phyloP scores from a whole-genome alignment of 2,113 vertebrate genomes.

The Setophaga petechia region DNA sequence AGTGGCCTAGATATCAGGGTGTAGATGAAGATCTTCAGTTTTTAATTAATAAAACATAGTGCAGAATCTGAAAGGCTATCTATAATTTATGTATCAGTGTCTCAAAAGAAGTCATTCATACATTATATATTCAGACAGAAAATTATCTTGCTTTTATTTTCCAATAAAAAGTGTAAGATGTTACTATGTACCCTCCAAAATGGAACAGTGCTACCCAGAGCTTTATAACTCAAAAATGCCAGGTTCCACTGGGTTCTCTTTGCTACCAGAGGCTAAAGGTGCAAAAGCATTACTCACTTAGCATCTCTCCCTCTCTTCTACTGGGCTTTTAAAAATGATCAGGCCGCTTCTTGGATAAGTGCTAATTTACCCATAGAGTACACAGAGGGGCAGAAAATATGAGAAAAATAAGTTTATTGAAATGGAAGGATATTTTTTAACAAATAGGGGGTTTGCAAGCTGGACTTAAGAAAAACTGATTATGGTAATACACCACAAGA shows the following conservation, averaged over 20 bases:
- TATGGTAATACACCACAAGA: neutral
- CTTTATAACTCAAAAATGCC: neutral
- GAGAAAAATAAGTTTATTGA: neutral
- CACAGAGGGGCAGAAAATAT: neutral
- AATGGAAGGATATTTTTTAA: neutral
- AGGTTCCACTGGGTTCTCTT: neutral
- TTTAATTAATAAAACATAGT: conserved; percentile 78
- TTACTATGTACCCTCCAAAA: conserved; percentile 2
- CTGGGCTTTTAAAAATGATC: neutral
- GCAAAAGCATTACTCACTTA: neutral
- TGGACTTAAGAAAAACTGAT: neutral
- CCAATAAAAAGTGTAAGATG: conserved; percentile 30
- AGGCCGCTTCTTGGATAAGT: neutral
- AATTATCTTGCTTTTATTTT: conserved; percentile 65
- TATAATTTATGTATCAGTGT: conserved; percentile 73
- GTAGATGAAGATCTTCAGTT: conserved; percentile 66
- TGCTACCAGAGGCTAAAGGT: neutral
- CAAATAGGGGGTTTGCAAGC: neutral
- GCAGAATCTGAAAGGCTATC: conserved; percentile 64
- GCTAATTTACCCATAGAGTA: neutral
- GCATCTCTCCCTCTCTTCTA: neutral
- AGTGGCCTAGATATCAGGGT: conserved; percentile 47
- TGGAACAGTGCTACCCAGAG: neutral
- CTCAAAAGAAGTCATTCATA: conserved; percentile 66
- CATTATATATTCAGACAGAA: conserved; percentile 73